Base-by-base conservation (phyloP, 2,797 vertebrate species). In the Coregonus suidteri region DNA sequence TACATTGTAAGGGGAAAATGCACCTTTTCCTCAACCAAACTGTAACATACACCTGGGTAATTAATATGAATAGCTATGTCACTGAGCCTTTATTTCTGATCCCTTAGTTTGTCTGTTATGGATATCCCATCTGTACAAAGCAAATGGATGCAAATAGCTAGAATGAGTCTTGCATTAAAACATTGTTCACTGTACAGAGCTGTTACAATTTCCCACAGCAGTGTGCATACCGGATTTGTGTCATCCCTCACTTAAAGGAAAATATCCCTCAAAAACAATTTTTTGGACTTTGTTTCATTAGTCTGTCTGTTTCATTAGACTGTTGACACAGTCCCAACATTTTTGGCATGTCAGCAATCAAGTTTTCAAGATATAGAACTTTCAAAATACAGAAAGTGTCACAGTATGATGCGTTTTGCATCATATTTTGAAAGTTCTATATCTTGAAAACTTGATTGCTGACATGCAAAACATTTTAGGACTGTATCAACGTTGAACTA, bases 81-180 rank as follows among this genome's bases (percentile, higher is more conserved):
- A 4, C 9, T 18, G 11, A 25, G 3, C 6, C 20, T 20, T 64
- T 65, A 51, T 56, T 51, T 62, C 34, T 65, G 5, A 71, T 53
- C 56, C 20, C 3, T 16, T 34, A 16, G 65, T 64, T 69, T 6
- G 16, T 75, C 77, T 15, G 18, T 64, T 72, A 64, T 65, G 41
- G 66, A 59, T 79, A 51, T 75, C 6, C 35, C 59, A 41, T 41
- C 41, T 75, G 37, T 71, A 64, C 37, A 71, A 75, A 79, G 54
- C 66, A 71, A 70, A 79, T 75, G 56, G 73, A 75, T 71, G 59
- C 14, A 70, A 71, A 65, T 75, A 64, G 67, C 54, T 52, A 18
- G 34, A 75, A 31, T 79, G 73, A 79, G 66, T 79, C 59, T 66
- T 75, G 30, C 66, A 79, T 62, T 75, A 68, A 65, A 37, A 74